A percentile compares a stretch with the other conserved stretches of the same genome.
phyloP scores from a whole-genome alignment of 2,113 vertebrate genomes.

The Rhizomys pruinosus region DNA sequence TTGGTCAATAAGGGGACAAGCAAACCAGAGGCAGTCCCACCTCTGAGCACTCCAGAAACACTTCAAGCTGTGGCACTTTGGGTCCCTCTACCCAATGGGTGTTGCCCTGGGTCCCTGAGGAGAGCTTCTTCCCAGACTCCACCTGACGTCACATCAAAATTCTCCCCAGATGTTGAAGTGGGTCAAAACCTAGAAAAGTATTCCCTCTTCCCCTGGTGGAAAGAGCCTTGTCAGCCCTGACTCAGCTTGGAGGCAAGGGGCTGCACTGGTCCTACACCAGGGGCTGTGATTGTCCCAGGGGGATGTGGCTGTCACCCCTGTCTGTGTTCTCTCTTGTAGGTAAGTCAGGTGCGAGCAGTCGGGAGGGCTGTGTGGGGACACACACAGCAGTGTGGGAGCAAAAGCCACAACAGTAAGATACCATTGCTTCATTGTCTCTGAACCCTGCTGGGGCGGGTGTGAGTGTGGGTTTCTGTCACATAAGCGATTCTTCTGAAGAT shows the following conservation, averaged over 20 bases:
- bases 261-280: neutral
- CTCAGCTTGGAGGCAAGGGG: no score
- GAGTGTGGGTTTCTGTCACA: conserved; percentile 3
- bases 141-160: neutral
- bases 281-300: neutral
- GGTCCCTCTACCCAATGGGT: neutral
- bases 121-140: neutral
- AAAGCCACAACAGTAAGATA: conserved; percentile 83
- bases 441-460: conserved; percentile 70
- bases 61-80: neutral
- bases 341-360: conserved; percentile 84
- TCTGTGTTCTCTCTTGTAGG: conserved; percentile 84
- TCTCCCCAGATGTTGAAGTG: neutral
- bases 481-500: neutral
- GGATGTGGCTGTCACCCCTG: conserved; percentile 63
- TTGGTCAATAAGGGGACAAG: neutral
- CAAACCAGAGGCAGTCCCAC: neutral
- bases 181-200: neutral
- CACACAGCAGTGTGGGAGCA: conserved; percentile 74
- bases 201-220: neutral
- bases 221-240: neutral
- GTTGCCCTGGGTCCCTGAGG: accelerated
- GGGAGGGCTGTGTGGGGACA: conserved; percentile 72
- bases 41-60: neutral
- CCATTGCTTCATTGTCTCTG: conserved; percentile 66